Evolutionary conservation across 2,113 vertebrate genomes (phyloP), one percentile per base, ranked within the genome.

Genomic region (Vulpes ferrilata): DNA sequence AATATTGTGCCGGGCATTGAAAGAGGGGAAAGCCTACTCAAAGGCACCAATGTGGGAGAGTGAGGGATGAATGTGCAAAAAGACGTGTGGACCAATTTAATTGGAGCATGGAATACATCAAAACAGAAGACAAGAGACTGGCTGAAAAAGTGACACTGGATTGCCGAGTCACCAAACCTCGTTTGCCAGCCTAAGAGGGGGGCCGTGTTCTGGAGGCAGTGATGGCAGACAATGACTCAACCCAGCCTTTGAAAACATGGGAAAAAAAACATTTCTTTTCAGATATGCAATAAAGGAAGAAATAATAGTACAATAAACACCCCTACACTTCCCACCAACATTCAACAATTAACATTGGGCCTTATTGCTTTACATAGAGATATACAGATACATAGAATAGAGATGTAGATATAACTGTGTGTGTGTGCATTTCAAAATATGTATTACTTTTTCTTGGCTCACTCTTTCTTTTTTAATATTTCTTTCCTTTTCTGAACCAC

Each of bases 401-500:
- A 83, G 69, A n/a, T 5, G 25, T 22, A 81, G 55, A 16, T 59
- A 57, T 19, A 73, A 38, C 38, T 74, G 1, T 81, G n/a, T 81
- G 9, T 32, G 5, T 25, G 32, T 11, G 25, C 16, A 64, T 48
- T 65, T 57, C 67, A 83, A 67, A 76, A 25, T 57, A 5, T 48
- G 23, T 64, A 13, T 85, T 30, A 59, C 22, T 76, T 65, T 74
- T 74, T 86, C 69, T 62, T 51, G 30, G 19, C 62, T 74, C 48
- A 23, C 6, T 74, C 67, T 67, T 55, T n/a, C 64, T n/a, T 67
- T 35, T 69, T 69, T 69, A 35, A 69, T 9, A 19, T 81, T 81
- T 43, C 59, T 38, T 76, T 38, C n/a, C 93, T 80, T 67, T 64
- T n/a, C 35, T 79, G 17, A 80, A 79, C n/a, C 67, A 88, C 67